These are phyloP conservation scores for Falcunculus frontatus DNA, from an alignment of 2,113 vertebrate genomes.

Conservation along the genomic window DNA sequence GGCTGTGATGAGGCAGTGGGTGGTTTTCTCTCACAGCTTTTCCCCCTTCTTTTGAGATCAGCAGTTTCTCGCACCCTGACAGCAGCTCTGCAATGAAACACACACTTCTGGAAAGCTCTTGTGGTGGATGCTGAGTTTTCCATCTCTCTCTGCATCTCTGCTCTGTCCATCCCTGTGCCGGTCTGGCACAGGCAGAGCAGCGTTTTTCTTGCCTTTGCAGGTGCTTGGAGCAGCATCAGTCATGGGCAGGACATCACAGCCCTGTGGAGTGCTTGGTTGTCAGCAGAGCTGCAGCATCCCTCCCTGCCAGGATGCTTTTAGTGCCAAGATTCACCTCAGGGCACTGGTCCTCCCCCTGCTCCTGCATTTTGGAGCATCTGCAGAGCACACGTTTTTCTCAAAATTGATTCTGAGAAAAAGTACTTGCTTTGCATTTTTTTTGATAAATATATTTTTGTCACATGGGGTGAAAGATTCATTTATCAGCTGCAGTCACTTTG, in stretches of 20 bases:
- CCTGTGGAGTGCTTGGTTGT: background rate
- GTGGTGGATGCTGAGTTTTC: background rate
- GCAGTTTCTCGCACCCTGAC: background rate
- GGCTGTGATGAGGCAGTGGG: background rate
- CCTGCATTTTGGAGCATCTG: background rate
- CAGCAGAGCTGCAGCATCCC: background rate
- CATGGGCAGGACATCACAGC: background rate
- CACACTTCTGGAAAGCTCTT: background rate
- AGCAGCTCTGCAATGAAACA: background rate
- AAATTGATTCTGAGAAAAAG: background rate
- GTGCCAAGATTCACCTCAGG: background rate
- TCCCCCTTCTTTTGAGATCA: background rate
- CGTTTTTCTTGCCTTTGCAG: background rate
- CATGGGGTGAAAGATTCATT: background rate
- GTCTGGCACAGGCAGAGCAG: background rate
- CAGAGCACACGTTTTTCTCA: background rate
- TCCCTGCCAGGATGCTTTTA: background rate
- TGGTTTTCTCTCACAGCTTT: background rate
- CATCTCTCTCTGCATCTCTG: background rate
- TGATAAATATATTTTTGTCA: background rate
- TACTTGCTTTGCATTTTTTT: background rate
- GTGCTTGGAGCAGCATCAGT: accelerated
- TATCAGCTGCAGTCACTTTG: background rate
- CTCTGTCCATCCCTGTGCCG: background rate
- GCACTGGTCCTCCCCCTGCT: background rate